Percentiles rank a stretch among this genome's conserved stretches.
These are phyloP conservation scores for Fragum whitleyi DNA, from an alignment of 2,888 invertebrate species.

Conservation along the genomic window DNA sequence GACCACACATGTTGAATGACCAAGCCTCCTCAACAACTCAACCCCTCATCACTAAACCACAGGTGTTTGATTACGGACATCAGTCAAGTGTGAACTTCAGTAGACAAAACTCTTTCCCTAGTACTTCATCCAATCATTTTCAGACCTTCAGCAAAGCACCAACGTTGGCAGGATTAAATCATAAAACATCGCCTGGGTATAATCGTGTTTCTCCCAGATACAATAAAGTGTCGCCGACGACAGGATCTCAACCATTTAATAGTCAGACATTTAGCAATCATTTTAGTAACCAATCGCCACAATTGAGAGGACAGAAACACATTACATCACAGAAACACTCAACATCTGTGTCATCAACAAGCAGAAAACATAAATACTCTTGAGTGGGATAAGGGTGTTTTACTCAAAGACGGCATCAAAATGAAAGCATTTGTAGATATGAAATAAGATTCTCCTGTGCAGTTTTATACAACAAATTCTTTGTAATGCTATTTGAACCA, in stretches of 20 bases:
- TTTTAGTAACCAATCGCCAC: conserved; percentile 41
- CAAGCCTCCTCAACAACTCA: conserved; percentile 18
- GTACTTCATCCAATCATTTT: conserved; percentile 42
- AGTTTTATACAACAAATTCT: not conserved
- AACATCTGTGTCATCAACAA: conserved; percentile 20
- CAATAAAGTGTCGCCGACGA: conserved; percentile 34
- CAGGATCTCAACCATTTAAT: conserved; percentile 22
- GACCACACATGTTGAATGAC: not conserved
- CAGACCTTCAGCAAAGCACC: conserved; percentile 40
- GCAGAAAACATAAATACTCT: conserved; percentile 54
- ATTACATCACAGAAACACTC: conserved; percentile 29
- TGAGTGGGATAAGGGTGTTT: not conserved
- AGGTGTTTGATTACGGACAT: conserved; percentile 66
- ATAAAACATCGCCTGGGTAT: conserved; percentile 30
- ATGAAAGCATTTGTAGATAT: not conserved
- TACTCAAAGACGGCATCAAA: not conserved
- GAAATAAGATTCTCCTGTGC: not conserved
- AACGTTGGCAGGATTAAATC: not conserved
- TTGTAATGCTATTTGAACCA: not conserved
- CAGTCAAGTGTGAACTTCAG: conserved; percentile 42
- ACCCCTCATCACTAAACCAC: conserved; percentile 21
- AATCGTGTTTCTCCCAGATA: conserved; percentile 43
- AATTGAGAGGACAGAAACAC: conserved; percentile 52
- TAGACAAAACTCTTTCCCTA: conserved; percentile 59
- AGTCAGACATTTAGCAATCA: conserved; percentile 44